Evolutionary conservation across 2,888 invertebrate species (phyloP), one percentile per base, ranked within the genome.

Genomic region (Drosophila flavopinicola): DNA sequence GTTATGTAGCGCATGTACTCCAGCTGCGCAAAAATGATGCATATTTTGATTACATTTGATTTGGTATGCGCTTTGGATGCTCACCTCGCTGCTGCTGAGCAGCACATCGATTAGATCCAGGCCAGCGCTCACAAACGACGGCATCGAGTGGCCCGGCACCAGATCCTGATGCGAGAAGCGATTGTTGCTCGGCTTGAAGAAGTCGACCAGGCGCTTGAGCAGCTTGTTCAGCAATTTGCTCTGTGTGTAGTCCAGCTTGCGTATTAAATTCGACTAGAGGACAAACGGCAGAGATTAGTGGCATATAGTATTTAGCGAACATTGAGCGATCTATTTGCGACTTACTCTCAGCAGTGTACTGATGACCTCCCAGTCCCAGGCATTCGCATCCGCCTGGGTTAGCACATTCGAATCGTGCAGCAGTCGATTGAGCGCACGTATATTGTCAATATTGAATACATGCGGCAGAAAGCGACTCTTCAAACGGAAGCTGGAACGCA

Each of bases 301-400:
- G 1, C 23, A n/a, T n/a, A n/a, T n/a, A n/a, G n/a, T n/a, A n/a
- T n/a, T n/a, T 1, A 37, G 9, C n/a, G 5, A 9, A 9, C 23
- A n/a, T 1, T 7, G 25, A 25, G 7, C 5, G 0, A 7, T 13
- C 32, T 13, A 5, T 6, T 6, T 3, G 7, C 13, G 7, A 4
- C 82, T 85, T 92, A 95, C 96, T 93, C 95, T 95, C 24, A 97
- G 92, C 84, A 97, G 93, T 35, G 96, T 94, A 66, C 95, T 93
- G 66, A 98, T 95, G n/a, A 97, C 93, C 80, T 96, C 95, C 98
- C 98, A 98, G 89, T 98, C 95, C 98, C 98, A 98, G 0, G 94
- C 93, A 59, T 94, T 94, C 3, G 95, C 95, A 85, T 97, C 97
- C 78, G 96, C 95, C 59, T 94, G 94, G 54, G 93, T 92, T 79